Evolutionary conservation across 2,888 invertebrate genomes (phyloP).

Genomic region (Orgyia antiqua): DNA sequence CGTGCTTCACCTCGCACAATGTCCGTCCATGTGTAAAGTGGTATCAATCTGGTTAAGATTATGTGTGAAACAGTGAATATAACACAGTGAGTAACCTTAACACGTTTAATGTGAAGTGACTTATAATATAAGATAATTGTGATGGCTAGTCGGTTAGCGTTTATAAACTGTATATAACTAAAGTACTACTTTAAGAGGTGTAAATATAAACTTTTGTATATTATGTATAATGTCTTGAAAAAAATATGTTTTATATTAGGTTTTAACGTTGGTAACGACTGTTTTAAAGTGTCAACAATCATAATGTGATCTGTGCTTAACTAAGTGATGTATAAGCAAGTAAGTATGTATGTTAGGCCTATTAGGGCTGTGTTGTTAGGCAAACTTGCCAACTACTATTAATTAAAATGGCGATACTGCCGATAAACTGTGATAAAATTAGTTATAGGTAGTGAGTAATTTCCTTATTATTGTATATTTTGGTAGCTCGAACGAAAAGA

Average conservation of each 20-base stretch:
- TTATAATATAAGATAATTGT: constrained; percentile 46
- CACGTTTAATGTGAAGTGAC: constrained; percentile 18
- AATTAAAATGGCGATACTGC: constrained; percentile 59
- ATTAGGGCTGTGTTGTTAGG: constrained; percentile 60
- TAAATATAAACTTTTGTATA: constrained; percentile 39
- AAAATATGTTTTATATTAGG: constrained; percentile 12
- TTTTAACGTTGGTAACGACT: constrained; percentile 16
- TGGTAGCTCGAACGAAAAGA: constrained; percentile 55
- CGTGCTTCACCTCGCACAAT: constrained; percentile 82
- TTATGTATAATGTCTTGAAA: no score
- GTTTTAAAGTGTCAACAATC: constrained; percentile 24
- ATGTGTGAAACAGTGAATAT: no score
- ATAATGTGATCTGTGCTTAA: constrained; percentile 28
- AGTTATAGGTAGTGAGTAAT: constrained; percentile 50
- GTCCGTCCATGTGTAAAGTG: constrained; percentile 85
- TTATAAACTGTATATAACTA: constrained; percentile 46
- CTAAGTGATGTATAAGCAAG: constrained; percentile 27
- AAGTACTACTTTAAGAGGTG: constrained; percentile 29
- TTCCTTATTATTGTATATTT: constrained; percentile 60
- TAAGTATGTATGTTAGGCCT: constrained; percentile 47
- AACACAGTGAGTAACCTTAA: constrained; percentile 25
- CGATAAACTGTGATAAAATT: constrained; percentile 74
- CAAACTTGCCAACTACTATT: constrained; percentile 60
- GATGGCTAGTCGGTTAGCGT: constrained; percentile 68
- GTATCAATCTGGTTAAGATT: constrained; percentile 18